These are phyloP conservation scores for Embiotoca jacksoni DNA, from an alignment of 2,113 vertebrate genomes.

Conservation along the genomic window DNA sequence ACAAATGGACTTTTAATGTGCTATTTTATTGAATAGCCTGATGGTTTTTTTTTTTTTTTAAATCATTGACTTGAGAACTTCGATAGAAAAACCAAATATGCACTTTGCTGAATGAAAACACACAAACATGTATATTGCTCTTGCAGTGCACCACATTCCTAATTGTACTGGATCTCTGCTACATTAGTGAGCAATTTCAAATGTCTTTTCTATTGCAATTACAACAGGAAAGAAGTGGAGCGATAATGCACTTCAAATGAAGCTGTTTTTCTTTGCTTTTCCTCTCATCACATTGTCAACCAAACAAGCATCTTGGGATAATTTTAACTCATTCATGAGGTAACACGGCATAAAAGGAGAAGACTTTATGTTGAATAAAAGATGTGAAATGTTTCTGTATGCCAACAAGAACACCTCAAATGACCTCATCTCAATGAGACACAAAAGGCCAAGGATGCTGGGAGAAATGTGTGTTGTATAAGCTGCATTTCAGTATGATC, in stretches of 20 bases:
- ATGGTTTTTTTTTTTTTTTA: not conserved
- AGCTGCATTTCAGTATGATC: not conserved
- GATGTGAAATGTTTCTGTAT: not conserved
- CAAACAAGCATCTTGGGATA: not conserved
- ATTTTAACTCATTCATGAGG: slow-evolving; percentile 9
- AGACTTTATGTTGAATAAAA: not conserved
- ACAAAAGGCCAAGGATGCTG: slow-evolving; percentile 16
- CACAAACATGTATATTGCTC: slow-evolving; percentile 2
- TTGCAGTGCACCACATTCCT: slow-evolving; percentile 17
- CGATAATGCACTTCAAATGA: slow-evolving; percentile 19
- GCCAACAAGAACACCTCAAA: not conserved
- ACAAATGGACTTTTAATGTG: slow-evolving; percentile 21
- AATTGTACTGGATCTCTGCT: slow-evolving; percentile 21
- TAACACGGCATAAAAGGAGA: slow-evolving; percentile 5
- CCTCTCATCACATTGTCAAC: slow-evolving; percentile 6
- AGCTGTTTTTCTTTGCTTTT: slow-evolving; percentile 3
- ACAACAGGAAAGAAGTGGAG: not conserved
- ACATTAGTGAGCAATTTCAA: slow-evolving; percentile 23
- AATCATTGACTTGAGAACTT: not conserved
- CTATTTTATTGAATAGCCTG: slow-evolving; percentile 19
- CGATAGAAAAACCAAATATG: slow-evolving; percentile 18
- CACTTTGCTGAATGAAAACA: slow-evolving; percentile 10
- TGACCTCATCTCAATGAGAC: not conserved
- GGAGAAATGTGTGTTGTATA: not conserved
- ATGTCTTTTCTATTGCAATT: slow-evolving; percentile 16